Evolutionary conservation across 2,113 vertebrate species (phyloP), one percentile per base, ranked within the genome.

Genomic region (Cavia porcellus): DNA sequence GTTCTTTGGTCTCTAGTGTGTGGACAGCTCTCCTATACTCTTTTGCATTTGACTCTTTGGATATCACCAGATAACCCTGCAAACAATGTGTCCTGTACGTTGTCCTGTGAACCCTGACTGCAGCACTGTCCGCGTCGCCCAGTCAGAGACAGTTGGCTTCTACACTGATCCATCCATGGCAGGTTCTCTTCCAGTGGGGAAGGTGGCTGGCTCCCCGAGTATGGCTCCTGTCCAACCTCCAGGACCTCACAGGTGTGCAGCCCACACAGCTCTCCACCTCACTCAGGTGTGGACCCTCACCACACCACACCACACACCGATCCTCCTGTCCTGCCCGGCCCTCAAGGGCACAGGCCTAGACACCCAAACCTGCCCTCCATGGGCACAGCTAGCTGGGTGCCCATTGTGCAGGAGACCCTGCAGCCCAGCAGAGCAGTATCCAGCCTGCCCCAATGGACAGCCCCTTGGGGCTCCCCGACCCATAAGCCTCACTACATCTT

Each of bases 391-490:
- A 17, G 66, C 22, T 45, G 38, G 3, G 70, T 42, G n/a, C 38
- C 70, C 38, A 22, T 52, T n/a, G n/a, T 1, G 64, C 17, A 20
- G n/a, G n/a, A n/a, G 2, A 3, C 14, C 32, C 22, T 25, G 1
- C 4, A 6, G 72, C 38, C 70, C 72, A 24, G 72, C 7, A 20
- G 19, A 74, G 70, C 20, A 5, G 70, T 24, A 38, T 9, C 38
- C n/a, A 1, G 5, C 20, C 1, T 5, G n/a, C 25, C 45, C 14
- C 13, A 47, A 45, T 2, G 2, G 25, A 45, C 22, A 13, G 72
- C 10, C 38, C 70, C 22, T 7, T 0, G 13, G 45, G 14, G 24
- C 20, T 25, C 55, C 38, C 50, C 38, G 1, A 74, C 74, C 74
- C 42, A 47, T 10, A 1, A 45, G 25, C 66, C 82, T 66, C 17